A percentile compares a stretch with the other conserved stretches of the same genome.
phyloP scores from a whole-genome alignment of 2,113 vertebrate species.

The Ondatra zibethicus region DNA sequence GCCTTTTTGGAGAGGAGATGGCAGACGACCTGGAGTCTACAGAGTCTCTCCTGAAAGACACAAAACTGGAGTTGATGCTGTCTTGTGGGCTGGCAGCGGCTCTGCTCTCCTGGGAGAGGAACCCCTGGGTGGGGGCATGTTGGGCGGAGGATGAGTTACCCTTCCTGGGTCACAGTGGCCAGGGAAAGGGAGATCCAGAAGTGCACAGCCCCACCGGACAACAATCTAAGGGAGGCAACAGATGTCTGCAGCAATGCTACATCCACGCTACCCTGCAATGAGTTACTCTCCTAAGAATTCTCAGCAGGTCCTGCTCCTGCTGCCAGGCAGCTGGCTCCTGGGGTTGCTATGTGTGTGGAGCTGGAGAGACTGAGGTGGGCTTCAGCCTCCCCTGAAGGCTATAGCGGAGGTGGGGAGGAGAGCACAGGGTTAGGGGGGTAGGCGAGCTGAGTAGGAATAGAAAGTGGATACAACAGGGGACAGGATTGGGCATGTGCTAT shows the following conservation, averaged over 20 bases:
- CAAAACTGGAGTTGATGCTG: conserved; percentile 3
- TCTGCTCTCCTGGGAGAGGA: not conserved
- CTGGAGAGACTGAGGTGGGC: not conserved
- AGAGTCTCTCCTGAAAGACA: conserved; percentile 89
- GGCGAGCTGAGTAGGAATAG: not conserved
- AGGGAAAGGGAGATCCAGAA: too few species aligned
- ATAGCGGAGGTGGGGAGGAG: not conserved
- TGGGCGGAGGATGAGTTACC: not conserved
- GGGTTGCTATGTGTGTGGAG: not conserved
- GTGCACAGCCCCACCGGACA: not conserved
- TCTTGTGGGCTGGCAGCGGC: not conserved
- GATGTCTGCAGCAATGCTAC: not conserved
- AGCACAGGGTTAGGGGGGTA: not conserved
- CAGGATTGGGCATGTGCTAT: not conserved
- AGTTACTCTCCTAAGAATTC: not conserved
- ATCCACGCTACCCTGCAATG: not conserved
- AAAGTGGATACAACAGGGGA: not conserved
- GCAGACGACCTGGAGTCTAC: conserved; percentile 87
- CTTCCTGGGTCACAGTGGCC: not conserved
- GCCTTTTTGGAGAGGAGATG: conserved; percentile 89
- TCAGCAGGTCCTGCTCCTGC: not conserved
- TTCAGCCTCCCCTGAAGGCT: not conserved
- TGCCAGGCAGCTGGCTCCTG: not conserved
- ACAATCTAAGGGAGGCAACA: not conserved
- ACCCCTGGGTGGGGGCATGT: not conserved